Percentiles rank a stretch among this genome's conserved stretches.
Evolutionary conservation across 2,888 invertebrate genomes (phyloP).

Genomic region (Steromphala cineraria): DNA sequence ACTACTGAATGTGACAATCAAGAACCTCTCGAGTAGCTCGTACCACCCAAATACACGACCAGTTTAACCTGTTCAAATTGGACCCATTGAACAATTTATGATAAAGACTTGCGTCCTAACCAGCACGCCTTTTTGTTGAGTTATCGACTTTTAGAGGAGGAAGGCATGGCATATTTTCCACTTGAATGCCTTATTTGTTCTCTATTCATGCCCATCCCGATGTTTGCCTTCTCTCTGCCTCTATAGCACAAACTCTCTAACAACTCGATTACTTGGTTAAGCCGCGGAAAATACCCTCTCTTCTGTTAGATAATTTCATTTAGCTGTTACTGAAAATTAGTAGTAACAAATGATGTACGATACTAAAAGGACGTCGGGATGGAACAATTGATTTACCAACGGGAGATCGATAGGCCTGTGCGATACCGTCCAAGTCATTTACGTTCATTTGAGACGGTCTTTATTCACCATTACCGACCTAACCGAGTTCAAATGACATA

Average conservation of each 20-base stretch:
- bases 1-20: too few species aligned
- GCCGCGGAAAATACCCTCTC: constrained; percentile 3
- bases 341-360: constrained; percentile 20
- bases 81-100: not conserved
- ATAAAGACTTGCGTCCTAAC: not conserved
- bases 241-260: not conserved
- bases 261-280: constrained; percentile 2
- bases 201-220: not conserved
- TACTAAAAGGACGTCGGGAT: not conserved
- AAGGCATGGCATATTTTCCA: constrained; percentile 8
- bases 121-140: not conserved
- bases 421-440: not conserved
- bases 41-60: not conserved
- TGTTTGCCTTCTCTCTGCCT: not conserved
- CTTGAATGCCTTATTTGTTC: constrained; percentile 6
- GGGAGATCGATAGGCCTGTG: not conserved
- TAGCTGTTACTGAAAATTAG: constrained; percentile 20
- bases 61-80: not conserved
- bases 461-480: too few species aligned
- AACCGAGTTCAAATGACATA: too few species aligned
- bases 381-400: not conserved
- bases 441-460: too few species aligned
- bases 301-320: constrained; percentile 20
- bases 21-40: too few species aligned
- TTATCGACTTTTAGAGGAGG: not conserved